These are phyloP conservation scores for Platysteira castanea DNA, from an alignment of 2,113 vertebrate genomes.

Conservation along the genomic window DNA sequence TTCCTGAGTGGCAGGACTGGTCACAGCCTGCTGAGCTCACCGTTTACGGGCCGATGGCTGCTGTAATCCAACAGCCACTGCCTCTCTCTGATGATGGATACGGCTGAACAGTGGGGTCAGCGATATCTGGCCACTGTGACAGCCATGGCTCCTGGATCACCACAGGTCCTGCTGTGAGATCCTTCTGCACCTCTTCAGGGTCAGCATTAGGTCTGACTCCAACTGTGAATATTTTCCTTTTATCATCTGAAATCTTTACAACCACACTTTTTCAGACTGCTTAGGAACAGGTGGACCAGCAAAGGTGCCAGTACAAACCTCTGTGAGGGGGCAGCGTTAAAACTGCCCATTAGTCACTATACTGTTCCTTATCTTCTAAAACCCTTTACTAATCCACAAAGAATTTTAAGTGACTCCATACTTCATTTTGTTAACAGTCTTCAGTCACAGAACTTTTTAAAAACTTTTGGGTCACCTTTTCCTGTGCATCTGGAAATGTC, in stretches of 20 bases:
- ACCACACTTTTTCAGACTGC: not conserved
- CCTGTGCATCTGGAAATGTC: not conserved
- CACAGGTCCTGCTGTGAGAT: slow-evolving; percentile 16
- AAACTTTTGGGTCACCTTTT: not conserved
- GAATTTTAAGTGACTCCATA: not conserved
- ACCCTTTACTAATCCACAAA: not conserved
- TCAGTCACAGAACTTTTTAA: not conserved
- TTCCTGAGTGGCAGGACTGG: not conserved
- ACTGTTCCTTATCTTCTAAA: not conserved
- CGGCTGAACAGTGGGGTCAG: not conserved
- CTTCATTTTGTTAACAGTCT: not conserved
- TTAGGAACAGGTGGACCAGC: not conserved
- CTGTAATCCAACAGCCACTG: not conserved
- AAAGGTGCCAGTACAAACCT: not conserved
- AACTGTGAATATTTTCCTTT: not conserved
- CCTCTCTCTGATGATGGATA: not conserved
- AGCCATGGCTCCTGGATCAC: not conserved
- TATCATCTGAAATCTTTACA: not conserved
- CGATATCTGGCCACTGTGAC: not conserved
- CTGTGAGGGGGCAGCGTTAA: not conserved
- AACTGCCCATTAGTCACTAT: not conserved
- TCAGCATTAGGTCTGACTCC: not conserved
- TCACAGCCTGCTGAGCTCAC: not conserved
- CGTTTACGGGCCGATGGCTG: not conserved
- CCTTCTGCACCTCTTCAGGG: not conserved